Conservation (phyloP, 2,888 invertebrate species). For the Argyresthia albistria region DNA sequence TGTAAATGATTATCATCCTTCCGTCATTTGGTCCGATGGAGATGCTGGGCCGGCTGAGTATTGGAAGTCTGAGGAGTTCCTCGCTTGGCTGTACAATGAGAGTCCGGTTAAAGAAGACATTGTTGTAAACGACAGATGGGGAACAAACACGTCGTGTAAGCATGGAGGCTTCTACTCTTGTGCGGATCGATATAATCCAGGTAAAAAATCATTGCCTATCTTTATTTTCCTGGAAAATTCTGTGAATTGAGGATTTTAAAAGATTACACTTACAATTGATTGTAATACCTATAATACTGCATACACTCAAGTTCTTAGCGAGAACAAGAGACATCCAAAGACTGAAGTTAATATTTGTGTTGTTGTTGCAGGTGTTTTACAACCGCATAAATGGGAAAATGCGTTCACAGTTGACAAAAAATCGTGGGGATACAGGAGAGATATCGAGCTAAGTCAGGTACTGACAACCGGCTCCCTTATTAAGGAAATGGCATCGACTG, state of each 20-base stretch:
- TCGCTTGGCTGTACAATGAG: conserved; percentile 88
- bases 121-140: conserved; percentile 92
- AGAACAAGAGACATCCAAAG: too few species aligned
- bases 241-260: too few species aligned
- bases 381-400: conserved; percentile 88
- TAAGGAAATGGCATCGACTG: conserved; percentile 75
- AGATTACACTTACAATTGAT: too few species aligned
- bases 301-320: too few species aligned
- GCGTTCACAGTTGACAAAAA: conserved; percentile 85
- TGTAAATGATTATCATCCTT: conserved; percentile 72
- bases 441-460: conserved; percentile 78
- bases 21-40: conserved; percentile 88
- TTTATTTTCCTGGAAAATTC: background rate
- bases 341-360: too few species aligned
- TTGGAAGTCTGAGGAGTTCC: conserved; percentile 83
- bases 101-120: conserved; percentile 85
- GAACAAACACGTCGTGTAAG: conserved; percentile 76
- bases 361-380: conserved; percentile 2
- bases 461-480: conserved; percentile 79
- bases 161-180: conserved; percentile 88
- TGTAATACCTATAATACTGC: too few species aligned
- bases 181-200: conserved; percentile 83
- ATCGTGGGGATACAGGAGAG: conserved; percentile 88
- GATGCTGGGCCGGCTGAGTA: conserved; percentile 88
- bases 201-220: conserved; percentile 43